These are phyloP conservation scores for Silurus asotus DNA, from an alignment of 2,113 vertebrate genomes.

Conservation along the genomic window DNA sequence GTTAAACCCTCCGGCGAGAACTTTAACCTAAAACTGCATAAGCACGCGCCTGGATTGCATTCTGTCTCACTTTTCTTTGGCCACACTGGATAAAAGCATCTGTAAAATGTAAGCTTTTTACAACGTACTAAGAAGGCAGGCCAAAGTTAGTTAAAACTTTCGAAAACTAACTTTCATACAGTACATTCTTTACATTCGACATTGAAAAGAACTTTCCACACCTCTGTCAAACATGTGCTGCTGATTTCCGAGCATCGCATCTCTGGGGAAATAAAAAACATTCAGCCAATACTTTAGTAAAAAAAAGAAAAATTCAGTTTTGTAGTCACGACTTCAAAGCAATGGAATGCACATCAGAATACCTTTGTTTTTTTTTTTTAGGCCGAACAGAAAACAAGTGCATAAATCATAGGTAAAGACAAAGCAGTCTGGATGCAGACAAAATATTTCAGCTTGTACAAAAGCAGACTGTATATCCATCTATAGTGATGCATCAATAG, in stretches of 20 bases:
- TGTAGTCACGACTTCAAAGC: not conserved
- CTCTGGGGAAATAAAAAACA: not conserved
- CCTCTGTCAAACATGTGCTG: not conserved
- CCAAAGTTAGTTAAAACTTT: not conserved
- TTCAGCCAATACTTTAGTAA: not conserved
- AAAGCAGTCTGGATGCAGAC: not conserved
- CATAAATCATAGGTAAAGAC: slow-evolving; percentile 11
- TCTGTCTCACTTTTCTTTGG: not conserved
- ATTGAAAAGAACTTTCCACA: slow-evolving; percentile 1
- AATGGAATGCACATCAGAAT: not conserved
- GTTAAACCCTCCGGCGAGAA: not conserved
- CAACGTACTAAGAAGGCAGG: not conserved
- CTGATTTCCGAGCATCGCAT: not conserved
- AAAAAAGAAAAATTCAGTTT: not conserved
- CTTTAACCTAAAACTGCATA: not conserved
- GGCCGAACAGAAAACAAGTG: not conserved
- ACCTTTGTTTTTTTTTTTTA: not conserved
- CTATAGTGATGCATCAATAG: not conserved
- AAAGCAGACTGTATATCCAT: not conserved
- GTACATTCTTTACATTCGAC: not conserved
- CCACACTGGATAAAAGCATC: not conserved
- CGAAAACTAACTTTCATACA: not conserved
- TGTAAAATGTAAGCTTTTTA: not conserved
- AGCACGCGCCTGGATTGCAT: not conserved
- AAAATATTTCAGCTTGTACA: not conserved